Evolutionary conservation across 2,888 invertebrate species (phyloP).

Genomic region (Drosophila affinis): DNA sequence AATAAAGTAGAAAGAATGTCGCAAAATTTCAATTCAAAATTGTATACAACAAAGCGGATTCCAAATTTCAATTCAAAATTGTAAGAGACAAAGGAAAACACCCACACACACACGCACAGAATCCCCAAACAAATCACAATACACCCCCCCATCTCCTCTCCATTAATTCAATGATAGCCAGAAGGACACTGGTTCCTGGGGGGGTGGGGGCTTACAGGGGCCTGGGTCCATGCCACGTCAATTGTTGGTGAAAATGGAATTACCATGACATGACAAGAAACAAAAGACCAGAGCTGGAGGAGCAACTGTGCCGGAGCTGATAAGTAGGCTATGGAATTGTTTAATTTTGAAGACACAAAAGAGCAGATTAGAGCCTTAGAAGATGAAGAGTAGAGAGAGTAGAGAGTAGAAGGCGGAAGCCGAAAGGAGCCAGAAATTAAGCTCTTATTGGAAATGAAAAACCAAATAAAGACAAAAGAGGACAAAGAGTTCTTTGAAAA

Average conservation of each 20-base stretch:
- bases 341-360: not conserved
- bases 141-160: not conserved
- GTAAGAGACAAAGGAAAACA: not conserved
- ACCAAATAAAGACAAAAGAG: too few species aligned
- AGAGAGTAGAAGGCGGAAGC: too few species aligned
- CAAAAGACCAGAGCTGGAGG: not conserved
- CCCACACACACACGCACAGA: not conserved
- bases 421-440: not conserved
- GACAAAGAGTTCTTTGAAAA: too few species aligned
- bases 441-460: too few species aligned
- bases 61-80: too few species aligned
- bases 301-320: not conserved
- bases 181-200: not conserved
- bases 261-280: not conserved
- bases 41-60: too few species aligned
- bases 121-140: not conserved
- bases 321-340: not conserved
- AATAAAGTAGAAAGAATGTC: too few species aligned
- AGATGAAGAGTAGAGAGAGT: not conserved
- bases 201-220: not conserved
- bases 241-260: not conserved
- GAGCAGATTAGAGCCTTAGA: not conserved
- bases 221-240: not conserved
- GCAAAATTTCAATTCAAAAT: too few species aligned
- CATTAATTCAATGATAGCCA: too few species aligned